These are phyloP conservation scores for Tuta absoluta DNA, from an alignment of 2,888 invertebrate species.

Conservation along the genomic window DNA sequence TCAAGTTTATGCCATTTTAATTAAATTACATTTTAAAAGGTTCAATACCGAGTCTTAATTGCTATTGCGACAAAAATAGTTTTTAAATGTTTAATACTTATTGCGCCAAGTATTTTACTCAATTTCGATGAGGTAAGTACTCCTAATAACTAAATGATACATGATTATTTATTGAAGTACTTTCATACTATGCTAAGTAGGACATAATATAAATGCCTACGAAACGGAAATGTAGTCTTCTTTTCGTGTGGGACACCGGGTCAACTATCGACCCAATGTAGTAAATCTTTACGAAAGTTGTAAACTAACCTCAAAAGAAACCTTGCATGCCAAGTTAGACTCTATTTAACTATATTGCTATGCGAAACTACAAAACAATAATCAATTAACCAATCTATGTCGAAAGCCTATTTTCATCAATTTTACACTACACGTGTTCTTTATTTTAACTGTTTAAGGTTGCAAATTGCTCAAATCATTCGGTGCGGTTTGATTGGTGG, in stretches of 20 bases:
- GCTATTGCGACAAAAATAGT: neutral
- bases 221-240: no score
- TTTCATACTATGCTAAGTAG: no score
- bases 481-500: constrained; percentile 13
- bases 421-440: neutral
- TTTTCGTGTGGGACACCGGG: no score
- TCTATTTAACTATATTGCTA: constrained; percentile 5
- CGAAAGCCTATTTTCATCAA: constrained; percentile 15
- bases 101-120: no score
- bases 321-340: constrained; percentile 19
- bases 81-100: neutral
- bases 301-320: constrained; percentile 14
- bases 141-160: no score
- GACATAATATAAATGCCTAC: no score
- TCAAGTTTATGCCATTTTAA: constrained; percentile 4
- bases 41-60: neutral
- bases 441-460: constrained; percentile 9
- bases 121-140: no score
- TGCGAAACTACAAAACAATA: constrained; percentile 3
- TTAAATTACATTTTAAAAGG: neutral
- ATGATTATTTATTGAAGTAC: no score
- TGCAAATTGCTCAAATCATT: neutral
- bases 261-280: neutral
- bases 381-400: constrained; percentile 13
- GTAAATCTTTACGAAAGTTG: neutral